Percentiles rank a stretch among this genome's conserved stretches.
Evolutionary conservation across 64 coral and sea anemone genomes (phyloP).

Genomic region (Cladopsammia gracilis): DNA sequence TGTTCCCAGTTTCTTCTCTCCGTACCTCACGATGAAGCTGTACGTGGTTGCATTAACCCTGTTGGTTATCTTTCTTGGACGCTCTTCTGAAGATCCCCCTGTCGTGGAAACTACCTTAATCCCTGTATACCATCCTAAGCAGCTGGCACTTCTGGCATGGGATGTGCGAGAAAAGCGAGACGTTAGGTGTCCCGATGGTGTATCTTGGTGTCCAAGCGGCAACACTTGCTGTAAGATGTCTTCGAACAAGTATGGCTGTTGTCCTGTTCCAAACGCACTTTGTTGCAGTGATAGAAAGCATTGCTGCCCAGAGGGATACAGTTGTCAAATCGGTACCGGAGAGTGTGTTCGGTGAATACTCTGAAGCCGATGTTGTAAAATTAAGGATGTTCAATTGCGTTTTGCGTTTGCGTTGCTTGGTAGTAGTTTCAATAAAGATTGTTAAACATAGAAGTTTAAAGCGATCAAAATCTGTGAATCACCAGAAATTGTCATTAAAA

Average conservation of each 20-base stretch:
- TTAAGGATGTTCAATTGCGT: no score
- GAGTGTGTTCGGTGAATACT: no score
- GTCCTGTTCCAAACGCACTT: background rate
- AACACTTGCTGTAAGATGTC: background rate
- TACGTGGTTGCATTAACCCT: background rate
- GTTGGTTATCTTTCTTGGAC: background rate
- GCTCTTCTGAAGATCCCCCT: background rate
- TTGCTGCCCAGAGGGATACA: background rate
- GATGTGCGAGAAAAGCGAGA: background rate
- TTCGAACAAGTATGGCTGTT: background rate
- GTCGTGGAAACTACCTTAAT: no score
- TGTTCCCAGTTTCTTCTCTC: no score
- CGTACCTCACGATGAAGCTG: background rate
- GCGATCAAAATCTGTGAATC: no score
- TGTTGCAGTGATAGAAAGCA: background rate
- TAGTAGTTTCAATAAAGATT: no score
- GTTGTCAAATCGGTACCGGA: background rate
- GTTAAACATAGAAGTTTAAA: no score
- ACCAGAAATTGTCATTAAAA: no score
- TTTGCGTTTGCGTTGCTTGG: no score
- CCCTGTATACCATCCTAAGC: no score
- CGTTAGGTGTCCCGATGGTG: background rate
- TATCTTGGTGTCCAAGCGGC: background rate
- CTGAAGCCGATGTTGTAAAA: no score
- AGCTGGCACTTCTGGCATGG: no score